phyloP scores from a whole-genome alignment of 2,113 vertebrate genomes.

The Raphicerus campestris region DNA sequence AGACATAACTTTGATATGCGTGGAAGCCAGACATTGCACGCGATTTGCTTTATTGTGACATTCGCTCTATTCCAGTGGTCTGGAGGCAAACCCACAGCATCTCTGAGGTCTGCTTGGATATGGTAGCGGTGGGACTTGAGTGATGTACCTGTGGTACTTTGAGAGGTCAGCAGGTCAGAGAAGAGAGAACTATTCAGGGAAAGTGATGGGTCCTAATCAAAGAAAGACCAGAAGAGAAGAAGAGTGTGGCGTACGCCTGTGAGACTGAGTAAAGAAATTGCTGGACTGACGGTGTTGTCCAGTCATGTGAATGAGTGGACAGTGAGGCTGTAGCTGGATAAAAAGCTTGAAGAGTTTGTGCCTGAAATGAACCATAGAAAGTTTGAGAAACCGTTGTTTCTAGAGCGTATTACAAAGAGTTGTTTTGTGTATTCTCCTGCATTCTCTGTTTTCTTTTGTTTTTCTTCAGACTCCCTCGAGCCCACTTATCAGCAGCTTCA shows the following conservation, averaged over 20 bases:
- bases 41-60: not conserved
- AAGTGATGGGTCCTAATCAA: not conserved
- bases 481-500: constrained; percentile 98
- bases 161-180: not conserved
- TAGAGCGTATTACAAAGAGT: not conserved
- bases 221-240: not conserved
- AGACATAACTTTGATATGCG: not conserved
- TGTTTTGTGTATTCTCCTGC: not conserved
- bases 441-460: not conserved
- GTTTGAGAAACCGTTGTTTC: not conserved
- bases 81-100: not conserved
- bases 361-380: not conserved
- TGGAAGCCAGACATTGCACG: not conserved
- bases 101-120: not conserved
- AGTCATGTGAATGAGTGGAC: too few species aligned
- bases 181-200: not conserved
- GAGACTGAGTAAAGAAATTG: not conserved
- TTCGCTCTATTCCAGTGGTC: not conserved
- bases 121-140: not conserved
- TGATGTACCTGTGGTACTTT: not conserved
- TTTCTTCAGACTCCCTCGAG: constrained; percentile 90
- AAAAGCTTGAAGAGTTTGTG: not conserved
- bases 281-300: not conserved
- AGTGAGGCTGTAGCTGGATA: not conserved
- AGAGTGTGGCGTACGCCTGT: accelerated